phyloP scores from a whole-genome alignment of 1,140 invertebrate genomes.

The Zeugodacus cucurbitae region DNA sequence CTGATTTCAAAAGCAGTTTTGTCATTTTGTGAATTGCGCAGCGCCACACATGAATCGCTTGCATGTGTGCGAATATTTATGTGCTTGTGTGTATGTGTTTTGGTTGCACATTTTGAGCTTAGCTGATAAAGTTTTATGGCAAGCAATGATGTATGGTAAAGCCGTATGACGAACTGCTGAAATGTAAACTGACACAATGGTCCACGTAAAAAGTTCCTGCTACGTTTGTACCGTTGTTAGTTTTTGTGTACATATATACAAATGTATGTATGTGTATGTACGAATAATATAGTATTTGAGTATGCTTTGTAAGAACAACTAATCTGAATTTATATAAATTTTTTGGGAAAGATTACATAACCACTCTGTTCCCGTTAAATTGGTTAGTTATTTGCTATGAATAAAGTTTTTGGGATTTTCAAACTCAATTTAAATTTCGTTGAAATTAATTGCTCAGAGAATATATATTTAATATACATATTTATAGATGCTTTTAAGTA shows the following conservation, averaged over 20 bases:
- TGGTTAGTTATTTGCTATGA: too few relatives aligned
- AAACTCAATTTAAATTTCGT: too few relatives aligned
- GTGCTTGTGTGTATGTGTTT: background rate
- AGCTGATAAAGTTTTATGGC: conserved; percentile 38
- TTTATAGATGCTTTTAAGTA: too few relatives aligned
- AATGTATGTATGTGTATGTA: background rate
- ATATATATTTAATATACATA: too few relatives aligned
- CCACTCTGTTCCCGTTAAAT: too few relatives aligned
- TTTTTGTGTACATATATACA: background rate
- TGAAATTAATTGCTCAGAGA: too few relatives aligned
- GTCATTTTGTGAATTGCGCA: conserved; percentile 50
- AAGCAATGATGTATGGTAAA: conserved; percentile 36
- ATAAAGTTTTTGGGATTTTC: too few relatives aligned
- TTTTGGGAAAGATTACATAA: too few relatives aligned
- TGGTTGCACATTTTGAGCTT: background rate
- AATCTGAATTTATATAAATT: too few relatives aligned
- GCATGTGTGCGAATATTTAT: conserved; percentile 9
- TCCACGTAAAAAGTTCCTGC: background rate
- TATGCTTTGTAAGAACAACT: too few relatives aligned
- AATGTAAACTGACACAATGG: background rate
- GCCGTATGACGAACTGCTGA: background rate
- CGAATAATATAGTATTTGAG: background rate
- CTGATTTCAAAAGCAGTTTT: conserved; percentile 56
- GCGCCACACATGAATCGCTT: conserved; percentile 45
- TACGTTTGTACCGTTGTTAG: background rate